Evolutionary conservation across 1,140 invertebrate species (phyloP).

Genomic region (Thaumatotibia leucotreta): DNA sequence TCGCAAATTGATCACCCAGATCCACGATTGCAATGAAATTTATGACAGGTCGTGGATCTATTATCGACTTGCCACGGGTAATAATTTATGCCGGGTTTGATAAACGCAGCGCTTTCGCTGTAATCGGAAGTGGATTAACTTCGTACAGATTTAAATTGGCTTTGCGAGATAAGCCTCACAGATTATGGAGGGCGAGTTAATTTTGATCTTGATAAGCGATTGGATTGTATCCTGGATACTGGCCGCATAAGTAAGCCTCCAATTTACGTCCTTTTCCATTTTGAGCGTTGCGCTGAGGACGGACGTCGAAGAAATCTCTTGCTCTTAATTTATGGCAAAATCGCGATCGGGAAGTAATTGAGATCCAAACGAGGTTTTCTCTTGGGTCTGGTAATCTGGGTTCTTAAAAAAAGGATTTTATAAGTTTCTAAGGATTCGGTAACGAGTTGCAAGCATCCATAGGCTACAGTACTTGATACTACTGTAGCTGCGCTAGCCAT

Average conservation of each 20-base stretch:
- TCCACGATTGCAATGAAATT: conserved; percentile 70
- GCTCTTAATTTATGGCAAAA: too few relatives aligned
- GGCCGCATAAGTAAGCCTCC: not conserved
- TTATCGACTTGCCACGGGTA: conserved; percentile 45
- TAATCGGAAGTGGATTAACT: conserved; percentile 24
- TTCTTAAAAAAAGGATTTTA: too few relatives aligned
- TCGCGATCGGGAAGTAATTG: too few relatives aligned
- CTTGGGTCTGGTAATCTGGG: too few relatives aligned
- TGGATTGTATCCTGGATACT: not conserved
- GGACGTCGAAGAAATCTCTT: not conserved
- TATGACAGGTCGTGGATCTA: conserved; percentile 65
- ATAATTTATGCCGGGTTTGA: conserved; percentile 22
- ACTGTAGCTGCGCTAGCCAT: too few relatives aligned
- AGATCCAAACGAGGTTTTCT: too few relatives aligned
- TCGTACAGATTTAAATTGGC: conserved; percentile 14
- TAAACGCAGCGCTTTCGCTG: conserved; percentile 32
- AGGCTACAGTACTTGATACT: too few relatives aligned
- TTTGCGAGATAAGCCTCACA: conserved; percentile 1
- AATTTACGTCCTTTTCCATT: not conserved
- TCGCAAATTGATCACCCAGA: conserved; percentile 63
- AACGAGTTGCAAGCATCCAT: too few relatives aligned
- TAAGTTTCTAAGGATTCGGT: too few relatives aligned
- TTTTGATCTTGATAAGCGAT: conserved; percentile 1
- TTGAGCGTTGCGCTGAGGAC: too few relatives aligned
- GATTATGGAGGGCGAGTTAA: not conserved